Conservation (phyloP, 1,140 invertebrate species). For the Laupala kohalensis region DNA sequence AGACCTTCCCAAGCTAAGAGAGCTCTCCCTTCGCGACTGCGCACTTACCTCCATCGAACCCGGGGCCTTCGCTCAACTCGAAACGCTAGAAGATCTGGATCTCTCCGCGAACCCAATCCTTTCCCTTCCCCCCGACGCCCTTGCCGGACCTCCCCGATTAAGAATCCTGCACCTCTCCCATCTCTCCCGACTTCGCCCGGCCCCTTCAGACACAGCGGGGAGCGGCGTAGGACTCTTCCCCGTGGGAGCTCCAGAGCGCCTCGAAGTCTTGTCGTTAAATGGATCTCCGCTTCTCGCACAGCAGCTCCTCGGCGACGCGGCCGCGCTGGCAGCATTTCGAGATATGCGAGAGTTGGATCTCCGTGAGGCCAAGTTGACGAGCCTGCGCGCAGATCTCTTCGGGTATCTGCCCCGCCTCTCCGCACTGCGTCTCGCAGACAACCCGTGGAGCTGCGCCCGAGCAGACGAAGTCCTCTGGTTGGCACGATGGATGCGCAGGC, state of each 20-base stretch:
- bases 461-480: conserved; percentile 40
- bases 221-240: conserved; percentile 46
- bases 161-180: conserved; percentile 51
- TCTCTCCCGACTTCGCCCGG: conserved; percentile 39
- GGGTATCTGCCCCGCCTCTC: conserved; percentile 54
- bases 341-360: conserved; percentile 55
- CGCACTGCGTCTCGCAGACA: conserved; percentile 41
- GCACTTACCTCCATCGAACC: conserved; percentile 47
- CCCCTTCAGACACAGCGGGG: conserved; percentile 30
- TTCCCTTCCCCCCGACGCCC: conserved; percentile 45
- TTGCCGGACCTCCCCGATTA: conserved; percentile 49
- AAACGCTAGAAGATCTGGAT: conserved; percentile 52
- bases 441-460: conserved; percentile 42
- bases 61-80: conserved; percentile 49
- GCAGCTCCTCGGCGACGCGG: conserved; percentile 51
- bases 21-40: conserved; percentile 54
- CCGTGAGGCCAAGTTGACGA: conserved; percentile 44
- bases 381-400: conserved; percentile 49
- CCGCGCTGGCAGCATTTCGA: conserved; percentile 51
- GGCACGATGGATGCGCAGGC: conserved; percentile 45
- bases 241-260: conserved; percentile 47
- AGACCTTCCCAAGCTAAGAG: conserved; percentile 51
- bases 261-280: conserved; percentile 57
- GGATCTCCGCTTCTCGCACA: conserved; percentile 54
- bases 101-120: conserved; percentile 64